Evolutionary conservation across 2,797 vertebrate species (phyloP).

Genomic region (Pampus argenteus): DNA sequence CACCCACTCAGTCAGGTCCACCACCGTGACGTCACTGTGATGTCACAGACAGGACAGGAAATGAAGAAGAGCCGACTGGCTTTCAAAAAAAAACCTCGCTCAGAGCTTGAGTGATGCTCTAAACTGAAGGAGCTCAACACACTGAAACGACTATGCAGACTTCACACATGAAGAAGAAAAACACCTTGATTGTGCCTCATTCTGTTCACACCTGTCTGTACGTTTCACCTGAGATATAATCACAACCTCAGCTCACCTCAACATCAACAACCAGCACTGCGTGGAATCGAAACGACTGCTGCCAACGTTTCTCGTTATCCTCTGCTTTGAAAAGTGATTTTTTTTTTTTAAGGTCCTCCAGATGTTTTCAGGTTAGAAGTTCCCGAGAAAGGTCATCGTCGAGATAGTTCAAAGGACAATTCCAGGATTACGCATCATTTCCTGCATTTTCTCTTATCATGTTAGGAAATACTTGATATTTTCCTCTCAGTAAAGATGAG

Average conservation of each 20-base stretch:
- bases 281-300: constrained; percentile 16
- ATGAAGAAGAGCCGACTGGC: constrained; percentile 9
- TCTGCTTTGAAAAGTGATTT: constrained; percentile 1
- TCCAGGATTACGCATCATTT: background rate
- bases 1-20: constrained; percentile 57
- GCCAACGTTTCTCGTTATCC: background rate
- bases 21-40: constrained; percentile 88
- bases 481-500: background rate
- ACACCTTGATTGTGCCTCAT: constrained; percentile 30
- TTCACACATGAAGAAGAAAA: constrained; percentile 28
- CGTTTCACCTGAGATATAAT: background rate
- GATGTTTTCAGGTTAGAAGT: constrained; percentile 12
- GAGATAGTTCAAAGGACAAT: constrained; percentile 17
- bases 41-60: background rate
- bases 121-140: constrained; percentile 13
- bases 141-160: constrained; percentile 48
- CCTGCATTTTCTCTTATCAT: background rate
- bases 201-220: constrained; percentile 11
- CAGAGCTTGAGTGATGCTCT: background rate
- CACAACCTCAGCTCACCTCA: constrained; percentile 8
- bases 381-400: constrained; percentile 8
- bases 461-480: background rate
- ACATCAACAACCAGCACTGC: background rate
- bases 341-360: background rate
- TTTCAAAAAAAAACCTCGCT: constrained; percentile 11